Base-by-base conservation (phyloP, 2,888 invertebrate genomes). In the Pyrrhia umbra region DNA sequence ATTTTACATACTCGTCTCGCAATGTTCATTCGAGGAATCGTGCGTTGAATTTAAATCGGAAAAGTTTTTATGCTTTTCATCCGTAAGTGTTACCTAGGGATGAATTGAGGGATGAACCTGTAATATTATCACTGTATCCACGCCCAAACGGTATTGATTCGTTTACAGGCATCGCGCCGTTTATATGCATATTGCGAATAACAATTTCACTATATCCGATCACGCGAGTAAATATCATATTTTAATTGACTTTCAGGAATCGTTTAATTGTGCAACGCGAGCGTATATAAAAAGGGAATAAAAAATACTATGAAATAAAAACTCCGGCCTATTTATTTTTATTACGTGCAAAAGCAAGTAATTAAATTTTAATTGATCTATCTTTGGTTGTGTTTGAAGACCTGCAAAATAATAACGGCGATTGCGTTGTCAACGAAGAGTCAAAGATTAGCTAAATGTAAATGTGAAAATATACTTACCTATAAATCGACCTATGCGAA, bases 61-160 rank as follows among this genome's bases (percentile, higher is more conserved):
- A 56, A 71, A 74, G 67, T 71, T 76, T 74, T 47, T 55, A 51
- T 47, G 43, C 37, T 75, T 55, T 55, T 51, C 64, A 75, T 40
- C 23, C 51, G n/a, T 42, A 43, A 75, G 76, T 59, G 70, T 54
- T 57, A 64, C 47, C 54, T 59, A 47, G 54, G 59, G 52, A 57
- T 52, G 43, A 56, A 59, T 56, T 9, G 13, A n/a, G 10, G 27
- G 71, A 40, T 42, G 49, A 57, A 56, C 37, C 56, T 52, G 59
- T 65, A 49, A 65, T 64, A 64, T 55, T 55, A 51, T 50, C 52
- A 18, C 20, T 54, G 18, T 69, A 37, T 18, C 23, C 49, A 54
- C 54, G 21, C 34, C 23, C 40, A 6, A 10, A 0, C 1, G 0
- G 45, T 68, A 68, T 75, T 60, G 61, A 70, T 70, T 70, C 69